Conservation (phyloP, 2,888 invertebrate species). For the Perithous albicinctus region DNA sequence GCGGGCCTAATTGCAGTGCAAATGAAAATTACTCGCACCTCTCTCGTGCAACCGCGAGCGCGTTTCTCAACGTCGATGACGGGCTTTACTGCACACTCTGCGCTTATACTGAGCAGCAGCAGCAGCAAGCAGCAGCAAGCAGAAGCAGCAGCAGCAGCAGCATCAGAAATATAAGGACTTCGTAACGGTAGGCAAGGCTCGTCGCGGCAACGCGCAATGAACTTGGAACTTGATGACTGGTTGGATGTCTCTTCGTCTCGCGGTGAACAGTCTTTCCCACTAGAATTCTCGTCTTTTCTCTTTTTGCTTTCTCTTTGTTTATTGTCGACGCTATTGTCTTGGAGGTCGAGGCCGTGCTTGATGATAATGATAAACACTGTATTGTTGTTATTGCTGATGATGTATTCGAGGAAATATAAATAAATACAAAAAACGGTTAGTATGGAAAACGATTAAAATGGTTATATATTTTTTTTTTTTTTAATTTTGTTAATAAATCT, state of each 20-base stretch:
- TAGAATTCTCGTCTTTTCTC: neutral
- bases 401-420: slow-evolving; percentile 34
- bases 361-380: slow-evolving; percentile 20
- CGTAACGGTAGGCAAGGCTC: slow-evolving; percentile 36
- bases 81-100: slow-evolving; percentile 9
- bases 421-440: slow-evolving; percentile 28
- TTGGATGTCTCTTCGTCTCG: slow-evolving; percentile 44
- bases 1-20: slow-evolving; percentile 51
- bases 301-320: slow-evolving; percentile 24
- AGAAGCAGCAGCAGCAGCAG: slow-evolving; percentile 4
- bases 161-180: slow-evolving; percentile 10
- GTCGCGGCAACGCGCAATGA: slow-evolving; percentile 49
- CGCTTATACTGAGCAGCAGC: slow-evolving; percentile 2
- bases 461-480: too few species aligned
- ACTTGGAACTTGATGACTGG: slow-evolving; percentile 59
- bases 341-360: slow-evolving; percentile 39
- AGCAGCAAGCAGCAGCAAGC: too few species aligned
- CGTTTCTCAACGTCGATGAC: slow-evolving; percentile 41
- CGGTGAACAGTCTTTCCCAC: slow-evolving; percentile 46
- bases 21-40: slow-evolving; percentile 55
- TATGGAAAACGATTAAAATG: slow-evolving; percentile 51
- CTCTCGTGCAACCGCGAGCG: slow-evolving; percentile 32
- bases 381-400: neutral
- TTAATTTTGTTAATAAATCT: too few species aligned
- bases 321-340: slow-evolving; percentile 51